phyloP scores from a whole-genome alignment of 2,888 invertebrate genomes.

The Heliconius erato region DNA sequence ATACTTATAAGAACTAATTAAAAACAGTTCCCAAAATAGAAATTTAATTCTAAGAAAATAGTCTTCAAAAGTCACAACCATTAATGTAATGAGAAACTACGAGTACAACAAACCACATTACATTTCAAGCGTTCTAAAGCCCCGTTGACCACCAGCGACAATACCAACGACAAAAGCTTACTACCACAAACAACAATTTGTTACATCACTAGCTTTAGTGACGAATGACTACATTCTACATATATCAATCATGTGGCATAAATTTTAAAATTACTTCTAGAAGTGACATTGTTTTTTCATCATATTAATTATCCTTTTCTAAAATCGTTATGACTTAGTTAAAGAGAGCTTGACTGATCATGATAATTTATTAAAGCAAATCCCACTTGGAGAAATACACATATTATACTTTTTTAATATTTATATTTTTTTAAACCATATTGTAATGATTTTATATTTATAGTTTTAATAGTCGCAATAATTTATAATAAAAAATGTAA shows the following conservation, averaged over 20 bases:
- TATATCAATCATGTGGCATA: not conserved
- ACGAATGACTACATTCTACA: not conserved
- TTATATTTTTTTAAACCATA: too few species aligned
- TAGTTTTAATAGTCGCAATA: too few species aligned
- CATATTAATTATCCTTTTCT: not conserved
- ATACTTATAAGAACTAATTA: conserved; percentile 7
- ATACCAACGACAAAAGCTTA: conserved; percentile 9
- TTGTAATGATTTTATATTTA: too few species aligned
- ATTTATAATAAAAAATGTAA: too few species aligned
- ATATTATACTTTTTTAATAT: too few species aligned
- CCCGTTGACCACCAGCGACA: conserved; percentile 10
- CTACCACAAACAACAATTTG: conserved; percentile 6
- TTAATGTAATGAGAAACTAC: conserved; percentile 25
- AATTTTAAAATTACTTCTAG: not conserved
- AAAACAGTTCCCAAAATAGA: conserved; percentile 22
- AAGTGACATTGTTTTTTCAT: not conserved
- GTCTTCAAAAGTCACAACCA: conserved; percentile 46
- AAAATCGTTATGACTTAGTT: not conserved
- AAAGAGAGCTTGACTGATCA: not conserved
- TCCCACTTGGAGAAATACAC: not conserved
- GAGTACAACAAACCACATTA: conserved; percentile 4
- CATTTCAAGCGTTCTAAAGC: conserved; percentile 9
- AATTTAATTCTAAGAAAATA: conserved; percentile 30
- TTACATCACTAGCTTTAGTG: not conserved
- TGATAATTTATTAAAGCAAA: not conserved